phyloP scores from a whole-genome alignment of 2,797 vertebrate genomes.

The Trachurus trachurus region DNA sequence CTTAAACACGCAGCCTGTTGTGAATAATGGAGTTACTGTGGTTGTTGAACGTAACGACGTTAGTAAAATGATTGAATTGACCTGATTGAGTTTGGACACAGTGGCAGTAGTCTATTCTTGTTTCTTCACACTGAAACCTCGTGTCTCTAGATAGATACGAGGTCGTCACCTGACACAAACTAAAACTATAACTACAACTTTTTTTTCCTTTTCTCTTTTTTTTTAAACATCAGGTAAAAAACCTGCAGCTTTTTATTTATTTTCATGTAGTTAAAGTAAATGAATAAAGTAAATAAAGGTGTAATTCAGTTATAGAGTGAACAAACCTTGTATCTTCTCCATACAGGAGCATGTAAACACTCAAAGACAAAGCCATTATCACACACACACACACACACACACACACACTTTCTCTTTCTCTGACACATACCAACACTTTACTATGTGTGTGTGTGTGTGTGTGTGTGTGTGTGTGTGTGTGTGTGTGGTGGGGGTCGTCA shows the following conservation, averaged over 20 bases:
- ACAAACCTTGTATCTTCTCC: not conserved
- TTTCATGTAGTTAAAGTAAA: not conserved
- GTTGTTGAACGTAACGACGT: conserved; percentile 8
- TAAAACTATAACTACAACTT: not conserved
- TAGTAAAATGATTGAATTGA: conserved; percentile 38
- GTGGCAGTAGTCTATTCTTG: conserved; percentile 4
- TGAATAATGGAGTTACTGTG: not conserved
- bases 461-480: not conserved
- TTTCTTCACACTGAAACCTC: not conserved
- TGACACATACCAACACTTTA: conserved; percentile 46
- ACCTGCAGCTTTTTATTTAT: not conserved
- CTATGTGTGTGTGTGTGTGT: not conserved
- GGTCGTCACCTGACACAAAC: not conserved
- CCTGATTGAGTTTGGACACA: conserved; percentile 22
- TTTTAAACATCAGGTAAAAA: no score
- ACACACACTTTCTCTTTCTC: conserved; percentile 57
- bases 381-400: conserved; percentile 2
- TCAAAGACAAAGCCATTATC: conserved; percentile 12
- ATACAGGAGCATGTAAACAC: not conserved
- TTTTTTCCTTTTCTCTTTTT: no score
- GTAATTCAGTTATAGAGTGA: not conserved
- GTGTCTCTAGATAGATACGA: not conserved
- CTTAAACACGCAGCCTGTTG: not conserved
- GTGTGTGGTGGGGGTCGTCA: not conserved
- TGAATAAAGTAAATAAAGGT: not conserved